Percentiles rank a stretch among this genome's conserved stretches.
phyloP scores from a whole-genome alignment of 2,888 invertebrate species.

The Loripinus fragilis region DNA sequence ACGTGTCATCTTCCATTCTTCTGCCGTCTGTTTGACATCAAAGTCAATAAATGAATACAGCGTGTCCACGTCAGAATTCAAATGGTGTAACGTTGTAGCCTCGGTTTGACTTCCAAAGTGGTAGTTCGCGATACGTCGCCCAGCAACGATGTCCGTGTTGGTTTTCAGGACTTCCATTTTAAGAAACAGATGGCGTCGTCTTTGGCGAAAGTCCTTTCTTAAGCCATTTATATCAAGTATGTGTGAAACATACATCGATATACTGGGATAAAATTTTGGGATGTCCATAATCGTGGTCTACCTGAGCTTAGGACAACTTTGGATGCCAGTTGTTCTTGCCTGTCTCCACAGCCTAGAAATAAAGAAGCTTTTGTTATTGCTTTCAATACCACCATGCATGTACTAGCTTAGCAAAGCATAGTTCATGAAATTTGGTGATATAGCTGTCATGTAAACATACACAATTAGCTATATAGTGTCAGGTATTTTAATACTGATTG shows the following conservation, averaged over 20 bases:
- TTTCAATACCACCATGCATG: too few species aligned
- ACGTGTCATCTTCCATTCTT: background rate
- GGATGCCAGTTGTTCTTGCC: too few species aligned
- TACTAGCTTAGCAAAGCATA: too few species aligned
- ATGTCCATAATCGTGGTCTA: too few species aligned
- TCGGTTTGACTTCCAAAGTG: conserved; percentile 23
- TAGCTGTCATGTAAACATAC: too few species aligned
- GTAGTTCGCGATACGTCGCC: background rate
- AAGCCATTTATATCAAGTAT: conserved; percentile 7
- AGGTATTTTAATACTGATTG: too few species aligned
- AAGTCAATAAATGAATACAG: background rate
- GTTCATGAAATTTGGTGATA: too few species aligned
- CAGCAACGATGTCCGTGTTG: background rate
- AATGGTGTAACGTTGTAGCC: conserved; percentile 1
- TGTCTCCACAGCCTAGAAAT: too few species aligned
- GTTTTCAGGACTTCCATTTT: background rate
- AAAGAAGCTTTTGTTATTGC: too few species aligned
- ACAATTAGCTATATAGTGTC: too few species aligned
- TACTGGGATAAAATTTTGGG: conserved; percentile 6
- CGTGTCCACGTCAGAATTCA: conserved; percentile 13
- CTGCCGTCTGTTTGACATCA: background rate
- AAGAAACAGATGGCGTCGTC: background rate
- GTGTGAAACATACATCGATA: background rate
- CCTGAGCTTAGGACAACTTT: too few species aligned
- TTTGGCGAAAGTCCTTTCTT: background rate